These are phyloP conservation scores for Myopa tessellatipennis DNA, from an alignment of 2,888 invertebrate genomes.

Conservation along the genomic window DNA sequence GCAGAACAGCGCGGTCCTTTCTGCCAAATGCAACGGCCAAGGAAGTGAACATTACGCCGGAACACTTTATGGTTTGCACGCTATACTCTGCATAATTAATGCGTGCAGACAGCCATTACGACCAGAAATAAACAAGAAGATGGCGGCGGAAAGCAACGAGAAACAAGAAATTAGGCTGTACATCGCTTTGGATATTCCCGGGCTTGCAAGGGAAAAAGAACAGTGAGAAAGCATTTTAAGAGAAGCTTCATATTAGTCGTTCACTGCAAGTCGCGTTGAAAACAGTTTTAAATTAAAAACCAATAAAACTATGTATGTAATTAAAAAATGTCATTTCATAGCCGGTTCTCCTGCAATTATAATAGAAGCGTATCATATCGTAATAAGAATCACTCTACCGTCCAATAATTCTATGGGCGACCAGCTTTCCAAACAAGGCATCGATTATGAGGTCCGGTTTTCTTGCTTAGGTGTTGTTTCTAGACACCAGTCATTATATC, in stretches of 20 bases:
- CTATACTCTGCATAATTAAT: slow-evolving; percentile 42
- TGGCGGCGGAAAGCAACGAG: slow-evolving; percentile 8
- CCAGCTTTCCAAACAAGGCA: no score
- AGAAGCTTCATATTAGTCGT: neutral
- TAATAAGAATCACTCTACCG: no score
- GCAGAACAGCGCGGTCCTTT: neutral
- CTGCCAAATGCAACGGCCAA: neutral
- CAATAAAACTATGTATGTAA: neutral
- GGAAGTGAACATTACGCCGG: slow-evolving; percentile 9
- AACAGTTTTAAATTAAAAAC: neutral
- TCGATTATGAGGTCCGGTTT: no score
- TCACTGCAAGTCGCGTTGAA: neutral
- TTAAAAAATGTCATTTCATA: neutral
- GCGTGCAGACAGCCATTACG: slow-evolving; percentile 35
- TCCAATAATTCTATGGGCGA: no score
- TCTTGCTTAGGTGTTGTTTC: no score
- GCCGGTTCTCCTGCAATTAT: neutral
- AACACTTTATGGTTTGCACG: slow-evolving; percentile 31
- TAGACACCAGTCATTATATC: no score
- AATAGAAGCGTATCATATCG: no score
- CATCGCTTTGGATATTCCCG: neutral
- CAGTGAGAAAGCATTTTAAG: neutral
- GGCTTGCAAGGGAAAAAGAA: neutral
- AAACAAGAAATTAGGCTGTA: neutral
- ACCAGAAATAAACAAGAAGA: slow-evolving; percentile 14